phyloP scores from a whole-genome alignment of 2,797 vertebrate species.

The Cyclopterus lumpus region DNA sequence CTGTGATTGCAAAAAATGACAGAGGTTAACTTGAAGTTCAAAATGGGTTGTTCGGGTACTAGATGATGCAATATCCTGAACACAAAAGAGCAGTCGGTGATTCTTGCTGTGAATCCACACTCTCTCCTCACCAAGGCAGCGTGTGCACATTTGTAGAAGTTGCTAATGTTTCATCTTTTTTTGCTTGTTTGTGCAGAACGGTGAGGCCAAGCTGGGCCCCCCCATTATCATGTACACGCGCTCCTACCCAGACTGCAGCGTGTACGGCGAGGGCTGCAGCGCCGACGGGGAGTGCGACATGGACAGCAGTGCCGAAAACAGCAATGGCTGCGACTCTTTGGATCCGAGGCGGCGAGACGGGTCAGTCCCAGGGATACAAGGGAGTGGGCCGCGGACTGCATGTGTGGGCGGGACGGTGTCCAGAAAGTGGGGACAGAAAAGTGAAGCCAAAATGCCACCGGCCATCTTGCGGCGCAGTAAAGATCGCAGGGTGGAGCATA shows the following conservation, averaged over 20 bases:
- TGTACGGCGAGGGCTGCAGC: slow-evolving; percentile 16
- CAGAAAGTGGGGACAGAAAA: neutral
- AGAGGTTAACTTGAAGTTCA: neutral
- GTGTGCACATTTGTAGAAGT: neutral
- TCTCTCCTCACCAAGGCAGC: neutral
- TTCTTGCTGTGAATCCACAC: neutral
- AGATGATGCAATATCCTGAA: neutral
- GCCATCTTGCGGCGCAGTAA: too few species aligned
- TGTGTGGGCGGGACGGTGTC: neutral
- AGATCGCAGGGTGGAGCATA: neutral
- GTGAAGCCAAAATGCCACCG: neutral
- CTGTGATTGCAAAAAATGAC: neutral
- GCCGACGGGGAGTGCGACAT: slow-evolving; percentile 67
- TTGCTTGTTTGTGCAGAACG: slow-evolving; percentile 49
- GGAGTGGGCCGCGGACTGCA: too few species aligned
- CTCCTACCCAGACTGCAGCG: slow-evolving; percentile 59
- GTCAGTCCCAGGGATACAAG: slow-evolving; percentile 37
- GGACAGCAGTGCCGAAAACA: slow-evolving; percentile 68
- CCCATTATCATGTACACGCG: slow-evolving; percentile 70
- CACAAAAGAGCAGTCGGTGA: neutral
- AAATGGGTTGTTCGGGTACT: neutral
- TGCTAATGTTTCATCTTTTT: neutral
- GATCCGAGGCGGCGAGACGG: slow-evolving; percentile 36
- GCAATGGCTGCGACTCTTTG: slow-evolving; percentile 38
- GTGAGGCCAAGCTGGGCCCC: slow-evolving; percentile 62